phyloP scores from a whole-genome alignment of 2,113 vertebrate genomes.

The Cercocebus atys region DNA sequence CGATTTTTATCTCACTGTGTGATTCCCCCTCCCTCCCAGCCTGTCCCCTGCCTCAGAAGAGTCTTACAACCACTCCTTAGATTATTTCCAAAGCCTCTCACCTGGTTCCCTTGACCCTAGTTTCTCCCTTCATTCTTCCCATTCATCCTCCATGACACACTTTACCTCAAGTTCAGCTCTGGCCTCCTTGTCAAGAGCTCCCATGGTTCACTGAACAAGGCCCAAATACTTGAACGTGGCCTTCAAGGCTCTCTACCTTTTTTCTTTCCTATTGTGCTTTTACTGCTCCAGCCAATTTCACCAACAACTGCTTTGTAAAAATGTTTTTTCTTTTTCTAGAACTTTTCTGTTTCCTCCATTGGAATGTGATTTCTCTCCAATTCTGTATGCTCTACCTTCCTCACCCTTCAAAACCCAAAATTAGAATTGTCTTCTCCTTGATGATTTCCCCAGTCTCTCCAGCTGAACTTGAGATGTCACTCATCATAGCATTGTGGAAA shows the following conservation, averaged over 20 bases:
- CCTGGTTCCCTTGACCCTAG: not conserved
- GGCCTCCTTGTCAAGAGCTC: not conserved
- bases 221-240: not conserved
- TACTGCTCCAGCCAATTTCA: not conserved
- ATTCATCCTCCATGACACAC: not conserved
- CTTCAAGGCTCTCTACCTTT: not conserved
- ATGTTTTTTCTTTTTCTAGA: not conserved
- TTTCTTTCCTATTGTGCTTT: not conserved
- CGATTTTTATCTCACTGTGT: not conserved
- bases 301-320: not conserved
- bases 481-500: not conserved
- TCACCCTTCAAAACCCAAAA: not conserved
- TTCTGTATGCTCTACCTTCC: not conserved
- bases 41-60: not conserved
- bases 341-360: not conserved
- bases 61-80: not conserved
- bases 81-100: not conserved
- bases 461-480: not conserved
- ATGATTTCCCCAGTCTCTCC: not conserved
- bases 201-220: not conserved
- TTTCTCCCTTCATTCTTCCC: not conserved
- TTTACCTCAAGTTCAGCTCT: not conserved
- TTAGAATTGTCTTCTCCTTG: not conserved
- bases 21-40: not conserved
- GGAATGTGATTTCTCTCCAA: not conserved